These are phyloP conservation scores for Hirudo medicinalis DNA, from an alignment of 1,140 invertebrate genomes.

Conservation along the genomic window DNA sequence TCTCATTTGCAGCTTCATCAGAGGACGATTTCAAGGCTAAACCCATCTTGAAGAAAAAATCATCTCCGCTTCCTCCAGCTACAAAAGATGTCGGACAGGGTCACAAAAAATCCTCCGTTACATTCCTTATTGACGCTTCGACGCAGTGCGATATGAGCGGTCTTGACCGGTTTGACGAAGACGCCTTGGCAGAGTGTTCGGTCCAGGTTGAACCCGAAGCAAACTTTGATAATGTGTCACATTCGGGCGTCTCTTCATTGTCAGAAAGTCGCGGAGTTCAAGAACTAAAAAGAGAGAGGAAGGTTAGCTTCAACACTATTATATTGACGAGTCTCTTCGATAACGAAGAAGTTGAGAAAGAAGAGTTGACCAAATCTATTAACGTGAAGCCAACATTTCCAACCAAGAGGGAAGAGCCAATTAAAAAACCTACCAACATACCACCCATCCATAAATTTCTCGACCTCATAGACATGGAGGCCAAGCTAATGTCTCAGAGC, in stretches of 20 bases:
- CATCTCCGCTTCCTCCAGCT: not conserved
- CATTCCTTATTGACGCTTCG: conserved; percentile 2
- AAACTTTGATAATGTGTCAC: not conserved
- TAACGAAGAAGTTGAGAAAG: conserved; percentile 3
- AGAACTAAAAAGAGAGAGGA: not conserved
- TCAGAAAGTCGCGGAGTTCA: not conserved
- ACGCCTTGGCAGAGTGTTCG: not conserved
- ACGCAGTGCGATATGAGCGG: not conserved
- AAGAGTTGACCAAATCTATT: not conserved
- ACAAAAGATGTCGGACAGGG: not conserved
- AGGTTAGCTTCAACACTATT: conserved; percentile 11
- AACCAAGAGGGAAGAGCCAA: not conserved
- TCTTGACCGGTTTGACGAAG: not conserved
- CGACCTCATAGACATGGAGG: conserved; percentile 1
- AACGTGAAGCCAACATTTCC: not conserved
- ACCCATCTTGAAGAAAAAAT: conserved; percentile 6
- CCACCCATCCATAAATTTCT: conserved; percentile 6
- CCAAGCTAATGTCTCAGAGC: not conserved
- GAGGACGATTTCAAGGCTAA: conserved; percentile 8
- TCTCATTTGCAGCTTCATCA: not conserved
- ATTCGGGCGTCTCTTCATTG: not conserved
- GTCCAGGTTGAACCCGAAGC: not conserved
- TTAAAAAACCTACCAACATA: not conserved
- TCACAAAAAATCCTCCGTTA: not conserved
- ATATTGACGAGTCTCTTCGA: conserved; percentile 8